Percentiles rank a stretch among this genome's conserved stretches.
Evolutionary conservation across 92 coral and sea anemone genomes (phyloP).

Genomic region (Palythoa caribaeorum): DNA sequence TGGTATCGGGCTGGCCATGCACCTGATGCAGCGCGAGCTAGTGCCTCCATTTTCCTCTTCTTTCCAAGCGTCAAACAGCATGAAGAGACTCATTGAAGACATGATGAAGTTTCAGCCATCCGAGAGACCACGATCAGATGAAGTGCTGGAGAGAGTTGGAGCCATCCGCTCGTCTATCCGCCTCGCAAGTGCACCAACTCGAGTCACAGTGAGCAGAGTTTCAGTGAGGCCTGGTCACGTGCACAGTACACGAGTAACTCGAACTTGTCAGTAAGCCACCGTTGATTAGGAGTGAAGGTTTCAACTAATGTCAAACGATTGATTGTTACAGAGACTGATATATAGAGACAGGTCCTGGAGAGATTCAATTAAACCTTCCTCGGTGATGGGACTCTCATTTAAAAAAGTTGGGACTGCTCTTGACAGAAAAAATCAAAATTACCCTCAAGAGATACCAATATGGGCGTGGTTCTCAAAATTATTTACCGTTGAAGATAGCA

Average conservation of each 20-base stretch:
- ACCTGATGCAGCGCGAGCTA: conserved; percentile 48
- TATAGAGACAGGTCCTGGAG: neutral
- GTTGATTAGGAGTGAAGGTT: neutral
- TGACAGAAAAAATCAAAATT: neutral
- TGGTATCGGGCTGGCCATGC: conserved; percentile 68
- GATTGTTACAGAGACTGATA: neutral
- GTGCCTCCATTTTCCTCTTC: conserved; percentile 45
- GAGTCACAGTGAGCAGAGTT: neutral
- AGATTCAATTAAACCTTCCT: neutral
- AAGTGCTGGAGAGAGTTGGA: conserved; percentile 49
- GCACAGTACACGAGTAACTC: neutral
- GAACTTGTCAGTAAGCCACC: neutral
- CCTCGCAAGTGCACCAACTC: neutral
- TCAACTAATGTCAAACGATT: neutral
- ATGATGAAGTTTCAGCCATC: conserved; percentile 53
- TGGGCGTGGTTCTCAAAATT: no score
- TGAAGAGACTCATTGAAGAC: conserved; percentile 57
- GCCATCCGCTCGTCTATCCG: conserved; percentile 14
- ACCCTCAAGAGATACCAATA: no score
- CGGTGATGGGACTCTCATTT: no score
- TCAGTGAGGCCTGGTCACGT: conserved; percentile 6
- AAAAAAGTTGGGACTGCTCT: no score
- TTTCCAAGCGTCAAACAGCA: conserved; percentile 37
- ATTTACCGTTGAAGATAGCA: no score
- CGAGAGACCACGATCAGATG: conserved; percentile 65